Evolutionary conservation across 2,797 vertebrate species (phyloP), one percentile per base, ranked within the genome.

Genomic region (Eremophila alpestris): DNA sequence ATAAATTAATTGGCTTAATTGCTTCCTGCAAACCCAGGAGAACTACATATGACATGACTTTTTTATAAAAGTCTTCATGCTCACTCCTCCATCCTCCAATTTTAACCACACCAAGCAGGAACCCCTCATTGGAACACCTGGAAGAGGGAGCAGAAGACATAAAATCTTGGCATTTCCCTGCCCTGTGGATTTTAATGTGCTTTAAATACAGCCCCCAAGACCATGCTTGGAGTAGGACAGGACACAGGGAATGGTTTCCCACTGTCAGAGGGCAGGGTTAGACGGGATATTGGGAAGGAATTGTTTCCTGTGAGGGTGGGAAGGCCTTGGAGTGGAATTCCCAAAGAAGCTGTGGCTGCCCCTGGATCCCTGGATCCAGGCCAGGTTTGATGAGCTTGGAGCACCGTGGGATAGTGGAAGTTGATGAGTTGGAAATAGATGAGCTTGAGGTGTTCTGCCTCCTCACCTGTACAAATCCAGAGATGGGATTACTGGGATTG

Each of bases 1-100:
- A 97, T 97, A 97, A 97, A 97, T 97, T 97, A 97, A 97, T 93
- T 96, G 95, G 79, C 84, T 94, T 96, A 97, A 97, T 96, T 97
- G 94, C 94, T 94, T 96, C 87, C 83, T 87, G 81, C 86, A 76
- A 91, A 94, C 88, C 59, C 67, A 17, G 38, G 89, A 93, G 87
- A 92, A 78, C 87, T 78, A 78, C 94, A 36, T 91, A 92, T 43
- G 90, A 97, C 92, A 32, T 2, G 84, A 91, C 84, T 94, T 92
- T 92, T 92, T 71, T 34, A 40, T 0, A 17, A 6, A 74, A 89
- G 48, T 9, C 34, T 48, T 62, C n/a, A 0, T 16, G 17, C 40
- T 90, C 26, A 2, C 18, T 62, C 16, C 36, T 58, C 43, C 27
- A 7, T 41, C 56, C 51, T 77, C 14, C 49, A 45, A 2, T 58